Base-by-base conservation (phyloP, 1,140 invertebrate genomes). In the Calliopsis andreniformis region DNA sequence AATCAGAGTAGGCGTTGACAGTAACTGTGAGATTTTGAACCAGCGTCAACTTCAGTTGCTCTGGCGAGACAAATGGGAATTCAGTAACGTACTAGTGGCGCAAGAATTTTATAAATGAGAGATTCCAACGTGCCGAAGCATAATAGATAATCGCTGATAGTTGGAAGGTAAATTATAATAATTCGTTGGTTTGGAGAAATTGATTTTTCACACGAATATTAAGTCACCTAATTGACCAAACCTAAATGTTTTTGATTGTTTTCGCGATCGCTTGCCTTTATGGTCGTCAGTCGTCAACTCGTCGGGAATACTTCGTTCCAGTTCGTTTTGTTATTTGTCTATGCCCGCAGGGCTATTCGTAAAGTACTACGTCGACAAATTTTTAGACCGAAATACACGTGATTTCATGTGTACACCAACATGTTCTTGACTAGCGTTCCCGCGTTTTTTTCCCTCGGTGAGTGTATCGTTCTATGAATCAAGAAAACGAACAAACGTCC, bases 21-120 rank as follows among this genome's bases (percentile, higher is more conserved):
- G 58, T 84, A 86, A 87, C 76, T 81, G 80, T 83, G 69, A 82
- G 83, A 85, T 79, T 88, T 88, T 87, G 78, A 87, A 88, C 76
- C 55, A 81, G 83, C 85, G 79, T 87, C 85, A 84, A 87, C 80
- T 83, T 77, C 83, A 82, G 79, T 83, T 82, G 70, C 72, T 72
- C 76, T 80, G 53, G 43, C 25, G 53, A 76, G 30, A 68, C 71
- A 69, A 64, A 62, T 55, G 68, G 56, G 64, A 16, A 59, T 18
- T 18, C 43, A 63, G 53, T 78, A 78, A 85, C 76, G 78, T 83
- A 66, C 62, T 47, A 35, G 35, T 67, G 25, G 18, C 4, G 47
- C n/a, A 45, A 59, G 28, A 72, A 58, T 59, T 56, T 75, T 23
- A 67, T 83, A 84, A 83, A 83, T 85, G 78, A 80, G 14, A 75